Conservation (phyloP, 2,113 vertebrate genomes). For the Shinisaurus crocodilurus region DNA sequence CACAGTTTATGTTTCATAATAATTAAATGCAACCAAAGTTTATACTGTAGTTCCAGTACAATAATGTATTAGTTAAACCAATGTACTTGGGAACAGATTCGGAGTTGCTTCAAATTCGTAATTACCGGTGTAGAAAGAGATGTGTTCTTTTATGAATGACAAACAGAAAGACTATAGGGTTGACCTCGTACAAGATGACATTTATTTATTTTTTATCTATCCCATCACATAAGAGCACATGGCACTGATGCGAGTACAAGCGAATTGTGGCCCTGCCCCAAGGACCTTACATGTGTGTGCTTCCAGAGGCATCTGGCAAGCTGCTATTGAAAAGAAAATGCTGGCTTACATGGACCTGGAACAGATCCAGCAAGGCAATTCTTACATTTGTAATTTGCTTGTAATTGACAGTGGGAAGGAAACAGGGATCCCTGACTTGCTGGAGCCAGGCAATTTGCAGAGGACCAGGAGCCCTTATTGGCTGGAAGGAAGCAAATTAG, state of each 20-base stretch:
- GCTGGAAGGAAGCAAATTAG: not conserved
- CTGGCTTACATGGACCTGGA: too few relatives aligned
- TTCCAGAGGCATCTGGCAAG: not conserved
- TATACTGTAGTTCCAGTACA: constrained; percentile 52
- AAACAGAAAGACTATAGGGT: not conserved
- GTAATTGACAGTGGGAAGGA: not conserved
- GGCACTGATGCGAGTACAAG: not conserved
- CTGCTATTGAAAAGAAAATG: not conserved
- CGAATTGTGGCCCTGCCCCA: not conserved
- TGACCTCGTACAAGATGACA: not conserved
- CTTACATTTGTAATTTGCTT: not conserved
- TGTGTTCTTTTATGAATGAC: not conserved
- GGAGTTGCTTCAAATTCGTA: constrained; percentile 30
- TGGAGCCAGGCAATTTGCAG: not conserved
- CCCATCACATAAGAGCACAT: not conserved
- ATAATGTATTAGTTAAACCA: constrained; percentile 45
- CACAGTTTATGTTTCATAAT: constrained; percentile 36
- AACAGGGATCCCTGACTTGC: not conserved
- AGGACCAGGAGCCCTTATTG: not conserved
- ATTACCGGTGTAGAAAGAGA: constrained; percentile 41
- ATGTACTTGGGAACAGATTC: constrained; percentile 41
- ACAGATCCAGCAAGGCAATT: not conserved
- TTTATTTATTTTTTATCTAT: not conserved
- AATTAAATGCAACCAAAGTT: constrained; percentile 55
- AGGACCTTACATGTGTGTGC: not conserved